Evolutionary conservation across 1,140 invertebrate species (phyloP), one percentile per base, ranked within the genome.

Genomic region (Idris sp.): DNA sequence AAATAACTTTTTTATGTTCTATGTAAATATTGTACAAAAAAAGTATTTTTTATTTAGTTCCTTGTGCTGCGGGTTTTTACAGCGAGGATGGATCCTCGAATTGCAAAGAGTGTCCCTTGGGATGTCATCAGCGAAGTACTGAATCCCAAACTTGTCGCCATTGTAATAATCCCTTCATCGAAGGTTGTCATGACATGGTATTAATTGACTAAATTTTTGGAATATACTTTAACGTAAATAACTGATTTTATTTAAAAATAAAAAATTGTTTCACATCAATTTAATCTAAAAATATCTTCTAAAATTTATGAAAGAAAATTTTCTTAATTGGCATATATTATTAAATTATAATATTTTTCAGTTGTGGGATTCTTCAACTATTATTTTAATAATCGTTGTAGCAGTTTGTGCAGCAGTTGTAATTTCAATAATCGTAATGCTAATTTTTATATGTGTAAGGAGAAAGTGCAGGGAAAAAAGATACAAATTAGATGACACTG

Each of bases 141-240:
- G 84, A 82, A 41, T 77, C 83, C n/a, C 77, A 76, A 62, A 69
- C 69, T 77, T 86, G 84, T 76, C 77, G 61, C 9, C 49, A 77
- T 75, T 86, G 84, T 41, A 82, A 79, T 73, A 82, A 82, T 81
- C 84, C 83, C 49, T 83, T 84, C 65, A 74, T 76, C 36, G 79
- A 81, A 65, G 81, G 80, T 18, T 86, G 84, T 44, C 74, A 81
- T 48, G 72, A 79, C 51, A 84, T 83, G 80, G 81, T 83, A 79
- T 7, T 38, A 38, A 67, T 68, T 14, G 44, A 73, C 65, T 77
- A 4, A 58, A 35, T 64, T 61, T 44, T 16, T 11, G 6, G 19
- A n/a, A n/a, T n/a, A n/a, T n/a, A n/a, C n/a, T n/a, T n/a, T n/a
- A n/a, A n/a, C n/a, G n/a, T n/a, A n/a, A n/a, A n/a, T n/a, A n/a